Percentiles rank a stretch among this genome's conserved stretches.
These are phyloP conservation scores for Gymnothorax javanicus DNA, from an alignment of 2,797 vertebrate species.

Conservation along the genomic window DNA sequence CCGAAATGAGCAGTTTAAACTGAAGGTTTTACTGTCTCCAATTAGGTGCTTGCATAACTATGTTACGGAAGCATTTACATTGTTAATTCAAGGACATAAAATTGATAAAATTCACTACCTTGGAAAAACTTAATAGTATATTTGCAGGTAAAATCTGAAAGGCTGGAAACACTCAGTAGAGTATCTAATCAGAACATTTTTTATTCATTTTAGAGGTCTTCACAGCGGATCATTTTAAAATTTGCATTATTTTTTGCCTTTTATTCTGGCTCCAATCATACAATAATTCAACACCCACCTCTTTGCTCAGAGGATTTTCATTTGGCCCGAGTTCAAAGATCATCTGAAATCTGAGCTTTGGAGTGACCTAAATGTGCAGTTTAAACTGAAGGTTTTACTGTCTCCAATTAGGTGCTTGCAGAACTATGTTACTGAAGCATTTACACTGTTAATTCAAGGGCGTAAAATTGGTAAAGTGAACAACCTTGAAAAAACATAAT, in stretches of 20 bases:
- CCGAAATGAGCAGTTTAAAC: neutral
- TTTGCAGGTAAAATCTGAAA: neutral
- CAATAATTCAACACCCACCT: neutral
- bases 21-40: neutral
- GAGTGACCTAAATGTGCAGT: neutral
- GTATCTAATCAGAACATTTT: neutral
- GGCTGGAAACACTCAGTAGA: neutral
- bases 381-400: neutral
- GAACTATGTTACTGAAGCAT: neutral
- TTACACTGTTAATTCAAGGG: neutral
- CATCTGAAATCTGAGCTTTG: conserved; percentile 5
- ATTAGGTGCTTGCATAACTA: neutral
- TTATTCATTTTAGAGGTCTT: neutral
- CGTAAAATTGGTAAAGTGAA: neutral
- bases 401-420: neutral
- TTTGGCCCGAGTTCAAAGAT: conserved; percentile 1
- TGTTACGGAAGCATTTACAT: neutral
- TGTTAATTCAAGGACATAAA: neutral
- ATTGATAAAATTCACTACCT: neutral
- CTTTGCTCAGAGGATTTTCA: neutral
- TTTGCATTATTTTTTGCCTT: neutral
- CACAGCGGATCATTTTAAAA: neutral
- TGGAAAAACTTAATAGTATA: neutral
- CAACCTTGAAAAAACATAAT: neutral
- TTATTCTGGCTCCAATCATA: conserved; percentile 23